A percentile compares a stretch with the other conserved stretches of the same genome.
Evolutionary conservation across 1,140 invertebrate genomes (phyloP).

Genomic region (Bicyclus anynana): DNA sequence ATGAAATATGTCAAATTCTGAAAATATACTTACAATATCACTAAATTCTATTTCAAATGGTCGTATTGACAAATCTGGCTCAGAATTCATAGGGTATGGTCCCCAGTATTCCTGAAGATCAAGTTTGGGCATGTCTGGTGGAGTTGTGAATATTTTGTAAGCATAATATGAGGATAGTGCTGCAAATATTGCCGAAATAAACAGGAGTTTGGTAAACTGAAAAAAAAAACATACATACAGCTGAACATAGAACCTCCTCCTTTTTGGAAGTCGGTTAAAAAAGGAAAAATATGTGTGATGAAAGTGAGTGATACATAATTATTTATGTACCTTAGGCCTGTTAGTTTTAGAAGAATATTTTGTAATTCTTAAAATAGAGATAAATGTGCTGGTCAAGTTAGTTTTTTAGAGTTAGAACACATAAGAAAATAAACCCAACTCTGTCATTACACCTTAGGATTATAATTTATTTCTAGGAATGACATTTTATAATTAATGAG

Average conservation of each 20-base stretch:
- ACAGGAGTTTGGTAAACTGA: constrained; percentile 31
- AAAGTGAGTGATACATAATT: too few relatives aligned
- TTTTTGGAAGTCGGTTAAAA: too few relatives aligned
- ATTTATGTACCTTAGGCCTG: too few relatives aligned
- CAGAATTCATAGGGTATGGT: constrained; percentile 43
- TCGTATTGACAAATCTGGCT: constrained; percentile 52
- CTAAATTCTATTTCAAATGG: constrained; percentile 62
- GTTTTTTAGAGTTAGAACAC: too few relatives aligned
- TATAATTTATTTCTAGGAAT: not conserved
- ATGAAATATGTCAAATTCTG: too few relatives aligned
- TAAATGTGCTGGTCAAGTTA: too few relatives aligned
- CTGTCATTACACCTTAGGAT: too few relatives aligned
- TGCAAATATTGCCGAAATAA: constrained; percentile 17
- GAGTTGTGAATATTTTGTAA: constrained; percentile 28
- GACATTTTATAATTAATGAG: too few relatives aligned
- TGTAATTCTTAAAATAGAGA: too few relatives aligned
- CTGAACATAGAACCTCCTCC: too few relatives aligned
- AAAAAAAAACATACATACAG: constrained; percentile 6
- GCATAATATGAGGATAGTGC: constrained; percentile 29
- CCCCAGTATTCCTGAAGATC: constrained; percentile 61
- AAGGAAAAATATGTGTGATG: too few relatives aligned
- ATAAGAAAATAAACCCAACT: not conserved
- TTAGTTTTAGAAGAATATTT: too few relatives aligned
- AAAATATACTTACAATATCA: constrained; percentile 52
- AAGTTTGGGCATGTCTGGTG: constrained; percentile 39